Conservation (phyloP, 2,888 invertebrate species). For the Dorcus hopei region DNA sequence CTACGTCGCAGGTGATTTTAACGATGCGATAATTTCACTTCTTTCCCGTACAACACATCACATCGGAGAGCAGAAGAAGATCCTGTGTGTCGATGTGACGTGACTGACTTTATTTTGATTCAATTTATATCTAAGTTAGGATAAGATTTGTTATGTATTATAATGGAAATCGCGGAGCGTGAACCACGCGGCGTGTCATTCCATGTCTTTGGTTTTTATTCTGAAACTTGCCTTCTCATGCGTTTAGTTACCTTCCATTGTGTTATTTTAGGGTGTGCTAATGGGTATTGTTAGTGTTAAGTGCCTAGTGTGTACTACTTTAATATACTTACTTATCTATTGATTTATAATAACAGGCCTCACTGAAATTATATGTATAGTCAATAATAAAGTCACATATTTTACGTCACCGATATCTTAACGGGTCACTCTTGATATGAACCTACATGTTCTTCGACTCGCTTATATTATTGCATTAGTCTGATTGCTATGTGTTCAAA, state of each 20-base stretch:
- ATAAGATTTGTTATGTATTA: conserved; percentile 34
- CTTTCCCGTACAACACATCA: no score
- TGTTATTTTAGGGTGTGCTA: conserved; percentile 34
- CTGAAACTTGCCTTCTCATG: conserved; percentile 38
- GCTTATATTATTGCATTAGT: no score
- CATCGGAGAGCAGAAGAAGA: no score
- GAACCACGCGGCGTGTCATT: conserved; percentile 43
- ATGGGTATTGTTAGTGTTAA: conserved; percentile 35
- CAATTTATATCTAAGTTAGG: conserved; percentile 19
- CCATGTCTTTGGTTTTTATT: conserved; percentile 39
- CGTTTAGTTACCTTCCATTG: conserved; percentile 33
- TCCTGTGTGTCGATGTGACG: no score
- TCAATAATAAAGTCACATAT: neutral
- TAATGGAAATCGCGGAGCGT: conserved; percentile 42
- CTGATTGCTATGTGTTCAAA: no score
- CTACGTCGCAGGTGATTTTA: no score
- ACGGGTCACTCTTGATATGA: no score
- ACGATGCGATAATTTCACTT: no score
- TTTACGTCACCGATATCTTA: neutral
- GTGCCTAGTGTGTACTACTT: conserved; percentile 21
- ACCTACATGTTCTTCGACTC: no score
- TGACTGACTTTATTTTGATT: no score
- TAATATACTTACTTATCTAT: conserved; percentile 25
- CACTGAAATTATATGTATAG: neutral
- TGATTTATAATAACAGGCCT: conserved; percentile 14